These are phyloP conservation scores for Miltochrista miniata DNA, from an alignment of 2,888 invertebrate species.

Conservation along the genomic window DNA sequence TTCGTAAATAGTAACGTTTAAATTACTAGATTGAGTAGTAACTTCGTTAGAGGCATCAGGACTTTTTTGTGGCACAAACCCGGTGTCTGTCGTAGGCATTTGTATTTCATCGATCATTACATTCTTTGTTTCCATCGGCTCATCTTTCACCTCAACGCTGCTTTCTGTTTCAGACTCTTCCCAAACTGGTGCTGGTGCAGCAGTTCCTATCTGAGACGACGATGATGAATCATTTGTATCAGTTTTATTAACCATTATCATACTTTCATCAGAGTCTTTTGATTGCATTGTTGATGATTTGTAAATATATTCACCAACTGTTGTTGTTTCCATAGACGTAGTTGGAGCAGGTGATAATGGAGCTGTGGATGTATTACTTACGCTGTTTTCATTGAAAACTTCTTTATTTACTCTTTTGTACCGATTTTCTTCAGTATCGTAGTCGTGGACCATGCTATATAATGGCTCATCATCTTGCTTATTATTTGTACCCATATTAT, in stretches of 20 bases:
- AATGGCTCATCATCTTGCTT: conserved; percentile 57
- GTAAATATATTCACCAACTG: conserved; percentile 68
- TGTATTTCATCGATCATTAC: conserved; percentile 12
- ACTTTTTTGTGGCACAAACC: conserved; percentile 15
- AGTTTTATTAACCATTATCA: conserved; percentile 11
- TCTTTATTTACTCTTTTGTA: conserved; percentile 64
- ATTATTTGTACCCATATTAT: conserved; percentile 51
- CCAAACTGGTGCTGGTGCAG: conserved; percentile 71
- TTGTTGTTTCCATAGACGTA: conserved; percentile 55
- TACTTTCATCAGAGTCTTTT: conserved; percentile 13
- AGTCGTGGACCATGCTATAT: conserved; percentile 66
- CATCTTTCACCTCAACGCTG: conserved; percentile 30
- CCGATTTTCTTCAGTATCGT: conserved; percentile 64
- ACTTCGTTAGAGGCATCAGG: conserved; percentile 17
- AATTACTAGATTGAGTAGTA: conserved; percentile 57
- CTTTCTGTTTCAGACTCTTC: conserved; percentile 55
- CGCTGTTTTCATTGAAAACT: conserved; percentile 11
- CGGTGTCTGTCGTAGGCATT: conserved; percentile 20
- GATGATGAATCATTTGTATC: conserved; percentile 8
- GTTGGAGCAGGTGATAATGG: conserved; percentile 13
- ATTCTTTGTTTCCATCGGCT: conserved; percentile 14
- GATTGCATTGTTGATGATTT: conserved; percentile 48
- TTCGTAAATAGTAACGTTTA: conserved; percentile 76
- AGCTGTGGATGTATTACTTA: conserved; percentile 16
- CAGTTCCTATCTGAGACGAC: conserved; percentile 9